Evolutionary conservation across 2,113 vertebrate species (phyloP).

Genomic region (Collichthys lucidus): DNA sequence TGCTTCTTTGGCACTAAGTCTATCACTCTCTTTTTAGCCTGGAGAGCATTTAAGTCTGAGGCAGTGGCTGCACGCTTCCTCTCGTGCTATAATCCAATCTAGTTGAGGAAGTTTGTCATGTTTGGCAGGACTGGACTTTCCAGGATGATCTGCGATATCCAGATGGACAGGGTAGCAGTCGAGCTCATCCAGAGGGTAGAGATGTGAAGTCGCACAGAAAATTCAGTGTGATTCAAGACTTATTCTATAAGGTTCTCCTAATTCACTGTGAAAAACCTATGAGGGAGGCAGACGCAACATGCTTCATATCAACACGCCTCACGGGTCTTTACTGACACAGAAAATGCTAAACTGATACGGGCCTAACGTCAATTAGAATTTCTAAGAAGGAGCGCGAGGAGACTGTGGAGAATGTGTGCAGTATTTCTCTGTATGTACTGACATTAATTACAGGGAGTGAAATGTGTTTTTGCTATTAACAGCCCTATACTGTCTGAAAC

Average conservation of each 20-base stretch:
- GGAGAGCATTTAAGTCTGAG: slow-evolving; percentile 68
- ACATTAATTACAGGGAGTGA: slow-evolving; percentile 45
- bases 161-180: slow-evolving; percentile 67
- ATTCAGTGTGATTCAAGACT: slow-evolving; percentile 74
- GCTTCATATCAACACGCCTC: slow-evolving; percentile 69
- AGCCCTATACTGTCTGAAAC: slow-evolving; percentile 33
- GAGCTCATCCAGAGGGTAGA: slow-evolving; percentile 71
- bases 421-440: slow-evolving; percentile 24
- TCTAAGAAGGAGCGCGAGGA: slow-evolving; percentile 38
- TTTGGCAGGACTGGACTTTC: slow-evolving; percentile 75
- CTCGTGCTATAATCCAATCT: slow-evolving; percentile 69
- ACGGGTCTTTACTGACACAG: slow-evolving; percentile 65
- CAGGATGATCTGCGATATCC: slow-evolving; percentile 66
- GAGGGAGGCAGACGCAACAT: slow-evolving; percentile 74
- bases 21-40: slow-evolving; percentile 76
- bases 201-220: slow-evolving; percentile 81
- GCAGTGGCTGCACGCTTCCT: slow-evolving; percentile 49
- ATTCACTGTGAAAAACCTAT: slow-evolving; percentile 80
- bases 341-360: slow-evolving; percentile 67
- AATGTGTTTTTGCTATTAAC: slow-evolving; percentile 49
- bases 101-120: slow-evolving; percentile 79
- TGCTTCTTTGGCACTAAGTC: slow-evolving; percentile 80
- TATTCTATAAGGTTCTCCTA: slow-evolving; percentile 68
- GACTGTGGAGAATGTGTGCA: slow-evolving; percentile 34
- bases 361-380: slow-evolving; percentile 64